Base-by-base conservation (phyloP, 2,888 invertebrate species). In the Thumatha senex region DNA sequence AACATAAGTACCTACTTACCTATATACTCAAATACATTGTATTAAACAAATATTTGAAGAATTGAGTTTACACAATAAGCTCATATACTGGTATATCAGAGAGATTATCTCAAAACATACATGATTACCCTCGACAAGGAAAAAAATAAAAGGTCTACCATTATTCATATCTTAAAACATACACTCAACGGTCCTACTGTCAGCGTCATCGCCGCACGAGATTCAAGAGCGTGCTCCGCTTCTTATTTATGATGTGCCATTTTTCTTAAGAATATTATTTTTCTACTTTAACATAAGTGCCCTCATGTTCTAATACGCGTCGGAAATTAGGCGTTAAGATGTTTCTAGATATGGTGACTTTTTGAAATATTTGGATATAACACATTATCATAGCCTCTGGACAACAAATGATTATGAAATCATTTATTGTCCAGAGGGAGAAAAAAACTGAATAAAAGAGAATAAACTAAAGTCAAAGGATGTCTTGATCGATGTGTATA, bases 241-340 rank as follows among this genome's bases (percentile, higher is more conserved):
- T 62, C 62, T 84, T 85, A 85, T 86, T 84, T 86, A 86, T 78
- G 74, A 73, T 66, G 72, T 67, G 69, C 78, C 76, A 80, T 81
- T 85, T 80, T 72, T 76, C 67, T 63, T 62, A 62, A 74, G 73
- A 78, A 82, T 81, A 82, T 82, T 76, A 80, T 79, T 81, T 72
- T 69, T 67, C 61, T 64, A 56, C 56, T 46, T 60, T 58, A 59
- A 59, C 66, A 48, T 67, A 66, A 66, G 60, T 63, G 66, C 53
- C 62, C 61, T 58, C 57, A 51, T 58, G 48, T 63, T 62, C 57
- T 71, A 66, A 67, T 63, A 65, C 62, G 52, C 40, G 59, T 58
- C 48, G 68, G 68, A 72, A 77, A 78, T 81, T 75, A 79, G 72
- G 65, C 64, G 67, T 53, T 64, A 66, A 63, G 67, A 70, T 73